Percentiles rank a stretch among this genome's conserved stretches.
Conservation (phyloP, 2,797 vertebrate species). For the Sebastes nivosus region DNA sequence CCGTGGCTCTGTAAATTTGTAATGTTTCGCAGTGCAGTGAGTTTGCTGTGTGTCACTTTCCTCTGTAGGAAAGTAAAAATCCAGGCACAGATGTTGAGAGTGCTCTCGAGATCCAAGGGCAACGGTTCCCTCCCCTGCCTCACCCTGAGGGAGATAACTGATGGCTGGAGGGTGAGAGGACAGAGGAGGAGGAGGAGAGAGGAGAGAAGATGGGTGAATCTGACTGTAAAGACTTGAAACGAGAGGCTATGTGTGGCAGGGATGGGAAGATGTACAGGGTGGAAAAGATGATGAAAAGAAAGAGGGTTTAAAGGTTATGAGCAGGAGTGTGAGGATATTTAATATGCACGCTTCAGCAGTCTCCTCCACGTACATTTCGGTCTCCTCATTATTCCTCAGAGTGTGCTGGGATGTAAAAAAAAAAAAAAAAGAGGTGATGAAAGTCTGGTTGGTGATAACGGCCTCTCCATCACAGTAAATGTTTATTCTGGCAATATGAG, state of each 20-base stretch:
- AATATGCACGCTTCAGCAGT: background rate
- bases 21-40: background rate
- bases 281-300: conserved; percentile 20
- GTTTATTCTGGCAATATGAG: conserved; percentile 31
- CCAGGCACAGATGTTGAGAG: conserved; percentile 40
- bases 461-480: conserved; percentile 39
- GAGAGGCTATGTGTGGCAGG: background rate
- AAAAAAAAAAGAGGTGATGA: conserved; percentile 12
- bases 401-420: conserved; percentile 12
- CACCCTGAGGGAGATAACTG: conserved; percentile 50
- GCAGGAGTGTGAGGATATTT: background rate
- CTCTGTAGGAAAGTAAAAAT: conserved; percentile 12
- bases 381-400: conserved; percentile 14
- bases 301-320: background rate
- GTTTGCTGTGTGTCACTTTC: conserved; percentile 4
- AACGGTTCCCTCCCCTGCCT: conserved; percentile 26
- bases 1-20: background rate
- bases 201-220: conserved; percentile 9
- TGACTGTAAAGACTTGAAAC: conserved; percentile 8
- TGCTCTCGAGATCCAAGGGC: conserved; percentile 49
- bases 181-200: conserved; percentile 2
- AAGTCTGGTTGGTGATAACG: conserved; percentile 24
- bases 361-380: background rate
- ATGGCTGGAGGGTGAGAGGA: conserved; percentile 56
- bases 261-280: background rate